Percentiles rank a stretch among this genome's conserved stretches.
Conservation (phyloP, 2,113 vertebrate genomes). For the Buteo buteo region DNA sequence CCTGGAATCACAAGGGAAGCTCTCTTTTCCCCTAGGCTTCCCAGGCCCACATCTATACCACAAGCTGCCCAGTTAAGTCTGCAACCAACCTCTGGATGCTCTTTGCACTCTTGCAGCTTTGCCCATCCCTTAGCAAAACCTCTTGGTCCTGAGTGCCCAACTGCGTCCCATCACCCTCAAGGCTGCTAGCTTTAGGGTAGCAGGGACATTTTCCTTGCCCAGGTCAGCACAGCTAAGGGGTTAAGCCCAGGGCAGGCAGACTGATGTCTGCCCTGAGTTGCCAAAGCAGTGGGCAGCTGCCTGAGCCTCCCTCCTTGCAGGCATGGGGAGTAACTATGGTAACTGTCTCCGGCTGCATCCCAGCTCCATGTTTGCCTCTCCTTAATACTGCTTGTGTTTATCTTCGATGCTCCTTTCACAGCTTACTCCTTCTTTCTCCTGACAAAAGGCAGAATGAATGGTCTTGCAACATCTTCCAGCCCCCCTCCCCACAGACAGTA, state of each 20-base stretch:
- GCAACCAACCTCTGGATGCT: not conserved
- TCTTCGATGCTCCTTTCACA: not conserved
- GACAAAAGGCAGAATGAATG: not conserved
- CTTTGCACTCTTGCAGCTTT: not conserved
- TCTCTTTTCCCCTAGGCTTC: not conserved
- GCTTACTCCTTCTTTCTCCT: not conserved
- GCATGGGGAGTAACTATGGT: conserved; percentile 40
- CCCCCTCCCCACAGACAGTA: not conserved
- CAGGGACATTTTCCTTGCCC: not conserved
- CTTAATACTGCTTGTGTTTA: not conserved
- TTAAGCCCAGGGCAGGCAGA: not conserved
- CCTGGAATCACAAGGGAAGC: not conserved
- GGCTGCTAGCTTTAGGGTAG: not conserved
- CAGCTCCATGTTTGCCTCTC: not conserved
- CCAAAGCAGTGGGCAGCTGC: conserved; percentile 4
- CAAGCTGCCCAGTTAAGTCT: not conserved
- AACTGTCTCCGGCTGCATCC: not conserved
- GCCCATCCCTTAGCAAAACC: not conserved
- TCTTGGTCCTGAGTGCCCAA: fast-evolving
- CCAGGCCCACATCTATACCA: not conserved
- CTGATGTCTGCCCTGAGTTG: not conserved
- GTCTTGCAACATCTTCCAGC: not conserved
- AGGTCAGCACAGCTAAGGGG: not conserved
- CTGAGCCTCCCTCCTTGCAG: not conserved
- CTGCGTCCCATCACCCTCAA: not conserved